phyloP scores from a whole-genome alignment of 2,113 vertebrate genomes.

The Dromaius novaehollandiae region DNA sequence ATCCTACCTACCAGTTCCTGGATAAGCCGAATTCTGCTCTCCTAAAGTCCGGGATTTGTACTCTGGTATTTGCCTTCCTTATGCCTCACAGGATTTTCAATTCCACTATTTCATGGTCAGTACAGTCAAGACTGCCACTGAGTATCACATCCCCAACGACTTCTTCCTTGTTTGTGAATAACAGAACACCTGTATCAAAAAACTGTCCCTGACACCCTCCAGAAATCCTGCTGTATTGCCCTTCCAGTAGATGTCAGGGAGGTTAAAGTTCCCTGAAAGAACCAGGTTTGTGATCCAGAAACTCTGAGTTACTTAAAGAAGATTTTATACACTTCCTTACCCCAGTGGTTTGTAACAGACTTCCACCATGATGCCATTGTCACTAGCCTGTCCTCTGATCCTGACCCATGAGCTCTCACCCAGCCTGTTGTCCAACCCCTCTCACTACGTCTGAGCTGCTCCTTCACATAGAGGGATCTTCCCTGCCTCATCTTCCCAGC shows the following conservation, averaged over 20 bases:
- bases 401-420: neutral
- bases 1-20: neutral
- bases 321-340: neutral
- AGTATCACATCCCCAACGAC: neutral
- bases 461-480: neutral
- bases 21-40: neutral
- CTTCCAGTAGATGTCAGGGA: neutral
- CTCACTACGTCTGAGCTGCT: neutral
- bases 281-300: neutral
- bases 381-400: neutral
- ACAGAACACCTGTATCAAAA: neutral
- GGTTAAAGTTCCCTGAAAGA: neutral
- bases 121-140: neutral
- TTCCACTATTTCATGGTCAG: neutral
- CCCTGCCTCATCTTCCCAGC: neutral
- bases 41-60: neutral
- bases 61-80: neutral
- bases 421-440: neutral
- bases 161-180: neutral
- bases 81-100: neutral
- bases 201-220: neutral
- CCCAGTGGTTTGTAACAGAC: neutral
- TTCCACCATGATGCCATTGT: fast-evolving
- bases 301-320: neutral
- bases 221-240: neutral